Base-by-base conservation (phyloP, 2,113 vertebrate genomes). In the Onychostruthus taczanowskii region DNA sequence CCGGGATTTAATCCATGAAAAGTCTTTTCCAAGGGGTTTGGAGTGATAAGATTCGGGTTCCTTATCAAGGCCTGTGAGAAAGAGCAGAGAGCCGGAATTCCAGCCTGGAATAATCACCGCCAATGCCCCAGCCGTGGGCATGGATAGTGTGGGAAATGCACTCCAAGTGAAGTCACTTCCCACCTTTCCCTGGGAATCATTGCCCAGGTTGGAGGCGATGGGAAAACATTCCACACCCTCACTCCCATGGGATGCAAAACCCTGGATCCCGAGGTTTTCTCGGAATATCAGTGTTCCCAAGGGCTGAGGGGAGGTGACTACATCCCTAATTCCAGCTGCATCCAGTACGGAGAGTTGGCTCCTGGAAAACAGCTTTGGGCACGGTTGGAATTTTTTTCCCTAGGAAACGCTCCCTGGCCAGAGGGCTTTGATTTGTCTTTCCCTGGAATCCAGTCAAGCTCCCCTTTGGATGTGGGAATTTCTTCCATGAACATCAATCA, bases 321-420 rank as follows among this genome's bases (percentile, higher is more conserved):
- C 92, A 39, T 90, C 66, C 55, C 46, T 91, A 90, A 94, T 96
- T 94, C 87, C 80, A 46, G 41, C 77, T 59, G 70, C 81, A 39
- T 39, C 75, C 84, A 80, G 63, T 50, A 72, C 2, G 18, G 23
- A 66, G 77, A 56, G 17, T 0, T 83, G 93, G 59, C 78, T 87
- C 92, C 79, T 84, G 46, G 72, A 86, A 64, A 75, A 37, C 23
- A n/a, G 28, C 81, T 89, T 64, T 62, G 86, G 37, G 82, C 81
- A 49, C 1, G 47, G 84, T 46, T 83, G 94, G 84, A 67, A 43
- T 13, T 89, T 31, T 88, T 96, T 96, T 89, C 86, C 89, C 84
- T 64, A 56, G 69, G 84, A 94, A 87, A 83, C 2, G 5, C 66
- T 87, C 84, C 61, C 74, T 73, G 84, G 72, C 24, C 24, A 22